Conservation (phyloP, 2,888 invertebrate genomes). For the Phragmatobia fuliginosa region DNA sequence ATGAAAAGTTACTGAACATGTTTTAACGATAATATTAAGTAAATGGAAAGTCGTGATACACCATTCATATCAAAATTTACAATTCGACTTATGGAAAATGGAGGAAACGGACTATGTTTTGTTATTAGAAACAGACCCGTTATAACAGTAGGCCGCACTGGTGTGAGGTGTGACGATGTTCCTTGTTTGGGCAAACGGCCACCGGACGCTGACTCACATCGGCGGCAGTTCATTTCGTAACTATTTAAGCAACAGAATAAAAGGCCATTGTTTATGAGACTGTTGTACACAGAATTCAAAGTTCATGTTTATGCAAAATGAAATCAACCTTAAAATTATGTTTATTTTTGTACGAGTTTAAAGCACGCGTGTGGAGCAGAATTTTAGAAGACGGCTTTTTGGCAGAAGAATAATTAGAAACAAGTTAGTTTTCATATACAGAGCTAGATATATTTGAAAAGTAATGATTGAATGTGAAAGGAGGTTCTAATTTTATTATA, state of each 20-base stretch:
- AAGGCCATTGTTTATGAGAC: slow-evolving; percentile 46
- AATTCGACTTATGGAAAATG: slow-evolving; percentile 25
- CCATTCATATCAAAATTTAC: background rate
- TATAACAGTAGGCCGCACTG: slow-evolving; percentile 18
- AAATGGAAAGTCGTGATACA: background rate
- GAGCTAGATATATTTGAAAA: too few relatives aligned
- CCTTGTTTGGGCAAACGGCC: slow-evolving; percentile 20
- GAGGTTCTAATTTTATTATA: too few relatives aligned
- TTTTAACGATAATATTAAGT: background rate
- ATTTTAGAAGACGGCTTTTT: background rate
- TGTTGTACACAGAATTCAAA: slow-evolving; percentile 45
- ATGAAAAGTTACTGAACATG: background rate
- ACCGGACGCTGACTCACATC: slow-evolving; percentile 47
- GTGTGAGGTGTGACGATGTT: slow-evolving; percentile 7
- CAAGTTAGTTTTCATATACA: too few relatives aligned
- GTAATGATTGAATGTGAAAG: background rate
- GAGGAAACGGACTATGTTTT: slow-evolving; percentile 44
- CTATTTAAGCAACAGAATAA: slow-evolving; percentile 41
- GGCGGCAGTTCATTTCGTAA: slow-evolving; percentile 44
- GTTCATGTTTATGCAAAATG: slow-evolving; percentile 2
- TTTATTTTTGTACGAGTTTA: background rate
- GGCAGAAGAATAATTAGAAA: too few relatives aligned
- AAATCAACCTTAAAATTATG: background rate
- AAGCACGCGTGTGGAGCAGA: background rate
- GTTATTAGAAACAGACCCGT: slow-evolving; percentile 41